phyloP scores from a whole-genome alignment of 2,888 invertebrate species.

The Acronicta leporina region DNA sequence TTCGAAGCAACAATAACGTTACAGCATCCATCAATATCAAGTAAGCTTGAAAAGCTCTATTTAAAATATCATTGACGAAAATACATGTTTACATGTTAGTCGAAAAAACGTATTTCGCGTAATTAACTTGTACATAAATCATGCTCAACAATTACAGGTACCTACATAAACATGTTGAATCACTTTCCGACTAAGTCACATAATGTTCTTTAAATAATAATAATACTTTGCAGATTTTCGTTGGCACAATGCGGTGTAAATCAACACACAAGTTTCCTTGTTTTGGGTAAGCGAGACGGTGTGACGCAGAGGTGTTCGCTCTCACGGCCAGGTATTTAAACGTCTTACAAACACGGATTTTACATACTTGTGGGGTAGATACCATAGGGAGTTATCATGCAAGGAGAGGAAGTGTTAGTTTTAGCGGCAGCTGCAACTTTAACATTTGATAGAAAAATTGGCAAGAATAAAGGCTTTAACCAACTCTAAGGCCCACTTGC shows the following conservation, averaged over 20 bases:
- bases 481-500: too few species aligned
- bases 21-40: too few species aligned
- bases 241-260: slow-evolving; percentile 57
- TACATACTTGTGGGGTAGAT: neutral
- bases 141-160: slow-evolving; percentile 35
- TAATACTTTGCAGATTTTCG: slow-evolving; percentile 29
- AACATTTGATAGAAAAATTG: slow-evolving; percentile 1
- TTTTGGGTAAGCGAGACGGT: slow-evolving; percentile 44
- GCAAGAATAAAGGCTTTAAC: too few species aligned
- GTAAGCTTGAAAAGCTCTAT: too few species aligned
- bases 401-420: slow-evolving; percentile 2
- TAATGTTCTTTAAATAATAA: slow-evolving; percentile 19
- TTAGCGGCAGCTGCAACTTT: slow-evolving; percentile 3
- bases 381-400: neutral
- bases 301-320: slow-evolving; percentile 44
- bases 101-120: slow-evolving; percentile 7
- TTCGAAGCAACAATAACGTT: too few species aligned
- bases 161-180: slow-evolving; percentile 41
- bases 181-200: slow-evolving; percentile 29
- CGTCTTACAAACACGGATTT: slow-evolving; percentile 5
- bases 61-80: neutral
- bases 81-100: slow-evolving; percentile 4
- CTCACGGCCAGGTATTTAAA: slow-evolving; percentile 31
- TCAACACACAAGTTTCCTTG: slow-evolving; percentile 56
- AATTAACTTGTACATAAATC: slow-evolving; percentile 31